Conservation (phyloP, 92 coral and sea anemone species). For the Galaxea fascicularis region DNA sequence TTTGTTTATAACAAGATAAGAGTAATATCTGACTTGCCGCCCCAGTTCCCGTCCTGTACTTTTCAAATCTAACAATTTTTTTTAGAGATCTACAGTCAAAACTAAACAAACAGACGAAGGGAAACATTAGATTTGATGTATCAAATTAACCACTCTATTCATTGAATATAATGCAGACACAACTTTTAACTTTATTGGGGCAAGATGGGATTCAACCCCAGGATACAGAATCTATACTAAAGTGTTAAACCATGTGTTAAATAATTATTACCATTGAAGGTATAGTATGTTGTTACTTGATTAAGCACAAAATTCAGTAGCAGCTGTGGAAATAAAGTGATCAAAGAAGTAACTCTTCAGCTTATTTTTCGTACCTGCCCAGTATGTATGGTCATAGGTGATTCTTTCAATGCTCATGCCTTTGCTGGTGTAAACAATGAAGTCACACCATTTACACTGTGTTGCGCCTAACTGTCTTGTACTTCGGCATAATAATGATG, state of each 20-base stretch:
- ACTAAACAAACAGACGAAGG: neutral
- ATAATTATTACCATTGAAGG: neutral
- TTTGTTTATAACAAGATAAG: neutral
- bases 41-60: neutral
- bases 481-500: slow-evolving; percentile 45
- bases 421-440: slow-evolving; percentile 11
- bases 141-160: neutral
- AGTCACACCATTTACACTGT: slow-evolving; percentile 7
- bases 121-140: neutral
- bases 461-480: slow-evolving; percentile 28
- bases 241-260: neutral
- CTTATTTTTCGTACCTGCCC: slow-evolving; percentile 20
- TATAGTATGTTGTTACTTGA: neutral
- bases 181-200: neutral
- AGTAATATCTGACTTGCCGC: neutral
- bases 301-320: slow-evolving; percentile 25
- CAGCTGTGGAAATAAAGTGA: slow-evolving; percentile 33
- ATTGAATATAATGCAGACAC: neutral
- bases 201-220: neutral
- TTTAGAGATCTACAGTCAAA: neutral
- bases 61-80: neutral
- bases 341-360: slow-evolving; percentile 23
- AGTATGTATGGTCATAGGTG: slow-evolving; percentile 31
- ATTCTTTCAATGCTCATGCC: slow-evolving; percentile 11
- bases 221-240: neutral